Percentiles rank a stretch among this genome's conserved stretches.
Conservation (phyloP, 2,797 vertebrate genomes). For the Jordanella pulchra region DNA sequence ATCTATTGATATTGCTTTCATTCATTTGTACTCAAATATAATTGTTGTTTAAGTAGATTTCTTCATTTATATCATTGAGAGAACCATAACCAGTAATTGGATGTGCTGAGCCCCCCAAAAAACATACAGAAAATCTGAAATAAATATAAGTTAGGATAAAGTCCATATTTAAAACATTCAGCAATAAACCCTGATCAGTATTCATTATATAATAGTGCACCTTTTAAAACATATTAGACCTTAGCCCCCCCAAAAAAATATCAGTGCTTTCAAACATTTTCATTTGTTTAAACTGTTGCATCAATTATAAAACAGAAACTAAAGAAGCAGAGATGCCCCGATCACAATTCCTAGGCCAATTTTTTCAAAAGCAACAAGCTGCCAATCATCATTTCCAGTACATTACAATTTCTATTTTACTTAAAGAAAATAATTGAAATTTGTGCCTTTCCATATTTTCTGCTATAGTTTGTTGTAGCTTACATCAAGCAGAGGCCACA, state of each 20-base stretch:
- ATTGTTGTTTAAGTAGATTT: neutral
- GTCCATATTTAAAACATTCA: conserved; percentile 29
- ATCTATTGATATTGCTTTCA: neutral
- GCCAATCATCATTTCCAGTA: neutral
- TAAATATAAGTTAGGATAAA: conserved; percentile 27
- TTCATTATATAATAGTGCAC: conserved; percentile 44
- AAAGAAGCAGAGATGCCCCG: neutral
- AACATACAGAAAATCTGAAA: neutral
- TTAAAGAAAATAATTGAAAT: neutral
- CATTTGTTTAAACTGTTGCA: conserved; percentile 20
- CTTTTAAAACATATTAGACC: conserved; percentile 14
- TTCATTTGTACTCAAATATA: neutral
- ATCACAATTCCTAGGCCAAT: neutral
- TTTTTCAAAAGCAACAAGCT: neutral
- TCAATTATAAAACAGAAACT: conserved; percentile 17
- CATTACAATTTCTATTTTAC: neutral
- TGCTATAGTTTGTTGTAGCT: neutral
- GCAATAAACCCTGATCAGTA: conserved; percentile 15
- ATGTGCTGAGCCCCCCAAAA: neutral
- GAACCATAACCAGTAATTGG: neutral
- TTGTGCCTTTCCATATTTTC: neutral
- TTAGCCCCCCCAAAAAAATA: conserved; percentile 30
- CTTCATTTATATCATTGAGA: neutral
- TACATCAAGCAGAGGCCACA: neutral
- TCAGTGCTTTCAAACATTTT: conserved; percentile 53